Base-by-base conservation (phyloP, 2,888 invertebrate genomes). In the Rugalucina vietnamica region DNA sequence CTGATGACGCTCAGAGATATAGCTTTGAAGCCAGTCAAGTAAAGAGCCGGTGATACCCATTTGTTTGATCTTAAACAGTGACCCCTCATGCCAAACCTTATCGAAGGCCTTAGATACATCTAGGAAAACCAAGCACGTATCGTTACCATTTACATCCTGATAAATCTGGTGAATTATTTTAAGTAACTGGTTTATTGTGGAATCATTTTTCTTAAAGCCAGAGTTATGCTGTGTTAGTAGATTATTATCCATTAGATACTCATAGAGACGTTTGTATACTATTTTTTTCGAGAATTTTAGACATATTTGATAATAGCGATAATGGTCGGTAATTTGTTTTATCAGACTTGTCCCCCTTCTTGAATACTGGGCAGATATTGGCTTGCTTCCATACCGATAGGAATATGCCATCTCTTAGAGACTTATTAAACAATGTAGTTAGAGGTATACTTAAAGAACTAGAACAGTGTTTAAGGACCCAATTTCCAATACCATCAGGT, bases 321-420 rank as follows among this genome's bases (percentile, higher is more conserved):
- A 43, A 12, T 18, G 43, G 43, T 12, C 43, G 43, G 18, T 43
- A 43, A 12, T 12, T 43, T 43, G 8, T 8, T 43, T 43, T 43
- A 8, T 18, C 43, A n/a, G 37, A n/a, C 10, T 70, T 37, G 34
- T 50, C 71, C 21, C 50, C 75, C 50, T 80, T 80, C 60, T 76
- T 79, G 24, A 57, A 73, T 1, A 76, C 36, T 32, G 73, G 60
- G 57, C 73, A 72, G 10, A 79, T 65, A 37, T 83, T 70, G n/a
- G 79, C 83, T 12, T 39, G 69, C 27, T 83, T 76, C 79, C 75
- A 83, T 24, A 5, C 21, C 14, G 18, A 27, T 8, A 79, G 83
- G 21, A 79, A 54, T 57, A 54, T 39, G 21, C 76, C n/a, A 14
- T 65, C n/a, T 39, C 36, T 14, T 39, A 83, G 39, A 21, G 43